Conservation (phyloP, 2,113 vertebrate genomes). For the Protobothrops mucrosquamatus region DNA sequence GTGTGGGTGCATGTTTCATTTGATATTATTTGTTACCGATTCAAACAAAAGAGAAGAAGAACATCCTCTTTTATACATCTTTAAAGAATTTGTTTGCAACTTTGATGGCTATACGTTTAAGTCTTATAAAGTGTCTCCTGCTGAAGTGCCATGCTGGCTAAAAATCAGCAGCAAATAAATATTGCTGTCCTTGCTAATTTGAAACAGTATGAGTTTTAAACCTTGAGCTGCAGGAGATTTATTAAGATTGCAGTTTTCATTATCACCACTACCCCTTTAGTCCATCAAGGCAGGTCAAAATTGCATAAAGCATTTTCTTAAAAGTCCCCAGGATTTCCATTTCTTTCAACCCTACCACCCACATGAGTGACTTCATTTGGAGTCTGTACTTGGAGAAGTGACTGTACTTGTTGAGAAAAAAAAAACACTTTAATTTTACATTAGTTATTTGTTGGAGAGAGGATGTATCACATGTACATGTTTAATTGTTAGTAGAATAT, state of each 20-base stretch:
- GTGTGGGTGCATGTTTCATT: background rate
- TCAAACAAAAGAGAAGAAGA: background rate
- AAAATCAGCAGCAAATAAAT: conserved; percentile 73
- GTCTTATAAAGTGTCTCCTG: conserved; percentile 68
- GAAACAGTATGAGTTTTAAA: conserved; percentile 75
- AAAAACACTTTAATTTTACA: conserved; percentile 24
- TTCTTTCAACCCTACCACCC: conserved; percentile 40
- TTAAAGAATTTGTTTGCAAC: conserved; percentile 51
- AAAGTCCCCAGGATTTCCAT: conserved; percentile 44
- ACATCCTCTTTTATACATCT: conserved; percentile 3
- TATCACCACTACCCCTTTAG: conserved; percentile 57
- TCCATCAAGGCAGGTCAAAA: conserved; percentile 65
- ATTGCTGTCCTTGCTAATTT: conserved; percentile 77
- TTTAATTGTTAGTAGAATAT: conserved; percentile 37
- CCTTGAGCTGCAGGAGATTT: conserved; percentile 70
- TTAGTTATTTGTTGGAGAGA: conserved; percentile 13
- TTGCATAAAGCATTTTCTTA: conserved; percentile 45
- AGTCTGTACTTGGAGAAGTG: conserved; percentile 37
- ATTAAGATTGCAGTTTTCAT: conserved; percentile 74
- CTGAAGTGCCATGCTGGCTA: conserved; percentile 69
- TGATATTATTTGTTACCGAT: conserved; percentile 19
- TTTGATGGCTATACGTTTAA: conserved; percentile 63
- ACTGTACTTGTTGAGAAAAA: background rate
- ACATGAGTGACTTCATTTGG: conserved; percentile 12
- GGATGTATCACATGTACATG: background rate